Conservation (phyloP, 2,888 invertebrate species). For the Drosophila bunnanda region DNA sequence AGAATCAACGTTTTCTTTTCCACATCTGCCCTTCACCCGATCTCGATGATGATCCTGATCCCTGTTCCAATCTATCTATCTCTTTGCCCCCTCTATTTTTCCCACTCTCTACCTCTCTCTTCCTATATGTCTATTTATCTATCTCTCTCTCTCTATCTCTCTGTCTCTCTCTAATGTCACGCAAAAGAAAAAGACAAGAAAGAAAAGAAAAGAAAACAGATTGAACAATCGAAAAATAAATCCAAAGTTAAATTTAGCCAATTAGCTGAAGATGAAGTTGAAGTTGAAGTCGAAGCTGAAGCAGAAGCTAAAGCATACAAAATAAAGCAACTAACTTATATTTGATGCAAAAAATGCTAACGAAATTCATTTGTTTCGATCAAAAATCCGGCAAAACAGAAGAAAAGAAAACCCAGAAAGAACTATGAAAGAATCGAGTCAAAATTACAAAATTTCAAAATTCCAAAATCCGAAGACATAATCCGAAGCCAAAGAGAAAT, state of each 20-base stretch:
- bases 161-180: constrained; percentile 38
- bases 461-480: constrained; percentile 24
- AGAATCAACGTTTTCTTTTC: constrained; percentile 36
- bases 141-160: constrained; percentile 10
- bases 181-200: constrained; percentile 43
- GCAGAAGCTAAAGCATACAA: constrained; percentile 15
- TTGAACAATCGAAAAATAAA: constrained; percentile 63
- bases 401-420: constrained; percentile 18
- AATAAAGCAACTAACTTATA: constrained; percentile 53
- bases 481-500: constrained; percentile 32
- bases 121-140: constrained; percentile 7
- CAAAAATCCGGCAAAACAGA: constrained; percentile 27
- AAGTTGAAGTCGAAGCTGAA: constrained; percentile 7
- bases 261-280: constrained; percentile 20
- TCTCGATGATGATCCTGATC: not conserved
- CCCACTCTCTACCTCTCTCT: constrained; percentile 9
- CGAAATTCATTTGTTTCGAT: constrained; percentile 54
- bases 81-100: constrained; percentile 1
- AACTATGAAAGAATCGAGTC: not conserved
- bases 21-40: constrained; percentile 12
- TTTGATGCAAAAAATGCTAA: constrained; percentile 78
- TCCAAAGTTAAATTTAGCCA: constrained; percentile 75
- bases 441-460: constrained; percentile 24
- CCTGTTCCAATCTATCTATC: not conserved
- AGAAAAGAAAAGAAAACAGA: constrained; percentile 32